A percentile compares a stretch with the other conserved stretches of the same genome.
phyloP scores from a whole-genome alignment of 2,888 invertebrate species.

The Conus canariensis region DNA sequence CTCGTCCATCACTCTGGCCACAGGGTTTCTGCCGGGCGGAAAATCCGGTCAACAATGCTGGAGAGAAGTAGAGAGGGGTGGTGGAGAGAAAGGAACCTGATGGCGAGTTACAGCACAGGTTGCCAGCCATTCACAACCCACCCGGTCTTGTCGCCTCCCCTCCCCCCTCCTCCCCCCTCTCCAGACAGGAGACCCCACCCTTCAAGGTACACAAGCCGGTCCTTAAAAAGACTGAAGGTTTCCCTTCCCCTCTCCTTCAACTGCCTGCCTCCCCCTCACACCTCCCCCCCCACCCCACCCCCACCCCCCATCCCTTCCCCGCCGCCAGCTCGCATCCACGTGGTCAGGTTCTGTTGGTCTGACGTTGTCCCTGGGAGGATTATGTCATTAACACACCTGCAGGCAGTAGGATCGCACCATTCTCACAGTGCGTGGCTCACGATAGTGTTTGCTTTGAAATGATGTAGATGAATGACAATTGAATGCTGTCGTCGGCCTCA shows the following conservation, averaged over 20 bases:
- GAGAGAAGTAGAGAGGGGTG: neutral
- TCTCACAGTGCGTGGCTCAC: too few species aligned
- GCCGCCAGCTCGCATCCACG: neutral
- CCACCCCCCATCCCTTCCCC: neutral
- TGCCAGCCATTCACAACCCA: neutral
- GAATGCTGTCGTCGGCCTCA: too few species aligned
- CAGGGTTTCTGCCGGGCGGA: neutral
- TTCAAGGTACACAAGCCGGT: neutral
- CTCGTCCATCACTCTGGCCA: conserved; percentile 1
- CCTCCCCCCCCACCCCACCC: neutral
- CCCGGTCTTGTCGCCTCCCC: neutral
- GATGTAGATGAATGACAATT: too few species aligned
- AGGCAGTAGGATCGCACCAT: too few species aligned
- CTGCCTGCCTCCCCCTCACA: too few species aligned
- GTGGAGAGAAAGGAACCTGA: neutral
- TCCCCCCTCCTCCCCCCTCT: neutral
- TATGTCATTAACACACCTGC: neutral
- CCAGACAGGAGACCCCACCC: neutral
- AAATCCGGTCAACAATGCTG: conserved; percentile 4
- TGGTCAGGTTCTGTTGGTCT: too few species aligned
- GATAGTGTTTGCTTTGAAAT: too few species aligned
- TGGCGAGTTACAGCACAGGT: neutral
- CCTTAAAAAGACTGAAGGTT: neutral
- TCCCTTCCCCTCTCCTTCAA: neutral
- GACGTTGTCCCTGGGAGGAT: neutral